phyloP scores from a whole-genome alignment of 2,888 invertebrate genomes.

The Argyra leucocephala region DNA sequence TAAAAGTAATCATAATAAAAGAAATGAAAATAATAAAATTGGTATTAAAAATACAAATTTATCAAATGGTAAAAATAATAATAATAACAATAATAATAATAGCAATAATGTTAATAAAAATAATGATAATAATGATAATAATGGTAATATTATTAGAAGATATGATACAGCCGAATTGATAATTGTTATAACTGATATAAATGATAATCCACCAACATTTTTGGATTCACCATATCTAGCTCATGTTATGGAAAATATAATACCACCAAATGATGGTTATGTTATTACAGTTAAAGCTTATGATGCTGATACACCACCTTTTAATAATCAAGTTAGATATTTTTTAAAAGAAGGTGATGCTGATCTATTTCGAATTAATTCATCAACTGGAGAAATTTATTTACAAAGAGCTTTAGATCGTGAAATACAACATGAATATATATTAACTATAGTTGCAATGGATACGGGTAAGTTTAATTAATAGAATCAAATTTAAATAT shows the following conservation, averaged over 20 bases:
- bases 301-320: conserved; percentile 84
- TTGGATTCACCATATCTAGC: conserved; percentile 89
- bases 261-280: conserved; percentile 69
- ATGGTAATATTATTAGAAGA: conserved; percentile 42
- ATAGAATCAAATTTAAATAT: no score
- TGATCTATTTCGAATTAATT: conserved; percentile 83
- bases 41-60: background rate
- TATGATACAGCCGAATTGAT: conserved; percentile 72
- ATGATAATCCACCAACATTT: conserved; percentile 89
- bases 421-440: conserved; percentile 74
- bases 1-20: conserved; percentile 8
- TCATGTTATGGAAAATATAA: conserved; percentile 85
- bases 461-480: conserved; percentile 68
- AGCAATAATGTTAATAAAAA: conserved; percentile 16
- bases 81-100: conserved; percentile 21
- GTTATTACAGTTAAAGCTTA: conserved; percentile 75
- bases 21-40: background rate
- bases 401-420: conserved; percentile 73
- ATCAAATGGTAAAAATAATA: conserved; percentile 12
- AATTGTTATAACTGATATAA: conserved; percentile 80
- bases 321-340: conserved; percentile 83
- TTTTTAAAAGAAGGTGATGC: conserved; percentile 88
- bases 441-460: conserved; percentile 81
- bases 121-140: conserved; percentile 15
- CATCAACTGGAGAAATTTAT: conserved; percentile 82